phyloP scores from a whole-genome alignment of 35 echinoderm and acorn worm genomes.

The Acanthaster planci region DNA sequence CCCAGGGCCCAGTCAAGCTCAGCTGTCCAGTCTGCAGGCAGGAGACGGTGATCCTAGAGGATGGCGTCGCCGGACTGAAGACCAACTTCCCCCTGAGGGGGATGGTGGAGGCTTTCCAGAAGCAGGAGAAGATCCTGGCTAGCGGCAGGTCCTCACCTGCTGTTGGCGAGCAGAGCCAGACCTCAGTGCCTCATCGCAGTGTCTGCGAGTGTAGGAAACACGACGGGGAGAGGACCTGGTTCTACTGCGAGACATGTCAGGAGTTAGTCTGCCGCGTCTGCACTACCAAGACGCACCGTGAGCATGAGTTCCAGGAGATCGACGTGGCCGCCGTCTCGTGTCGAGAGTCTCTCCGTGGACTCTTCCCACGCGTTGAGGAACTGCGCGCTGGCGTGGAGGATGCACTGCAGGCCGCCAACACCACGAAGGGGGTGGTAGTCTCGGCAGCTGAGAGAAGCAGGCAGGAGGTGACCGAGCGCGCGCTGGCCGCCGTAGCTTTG shows the following conservation, averaged over 20 bases:
- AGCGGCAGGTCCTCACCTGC: not conserved
- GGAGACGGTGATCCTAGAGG: conserved; percentile 3
- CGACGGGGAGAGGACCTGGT: conserved; percentile 8
- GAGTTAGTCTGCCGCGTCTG: not conserved
- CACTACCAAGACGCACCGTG: not conserved
- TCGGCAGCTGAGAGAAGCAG: not conserved
- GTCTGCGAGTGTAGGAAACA: not conserved
- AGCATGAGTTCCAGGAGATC: conserved; percentile 18
- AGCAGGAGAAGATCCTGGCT: not conserved
- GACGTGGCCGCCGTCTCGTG: not conserved
- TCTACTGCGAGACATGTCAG: conserved; percentile 1
- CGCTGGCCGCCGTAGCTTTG: not conserved
- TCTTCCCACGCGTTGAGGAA: not conserved
- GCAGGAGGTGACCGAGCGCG: not conserved
- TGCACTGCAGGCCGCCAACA: not conserved
- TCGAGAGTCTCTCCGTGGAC: not conserved
- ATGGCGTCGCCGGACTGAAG: not conserved
- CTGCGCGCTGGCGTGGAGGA: not conserved
- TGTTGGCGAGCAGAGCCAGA: not conserved
- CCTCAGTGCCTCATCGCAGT: not conserved
- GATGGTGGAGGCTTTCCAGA: conserved; percentile 7
- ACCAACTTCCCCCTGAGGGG: conserved; percentile 15
- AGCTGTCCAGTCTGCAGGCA: not conserved
- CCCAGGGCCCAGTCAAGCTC: not conserved
- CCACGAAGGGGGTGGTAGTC: not conserved